A percentile compares a stretch with the other conserved stretches of the same genome.
Evolutionary conservation across 1,140 invertebrate species (phyloP).

Genomic region (Dendroctonus ponderosae): DNA sequence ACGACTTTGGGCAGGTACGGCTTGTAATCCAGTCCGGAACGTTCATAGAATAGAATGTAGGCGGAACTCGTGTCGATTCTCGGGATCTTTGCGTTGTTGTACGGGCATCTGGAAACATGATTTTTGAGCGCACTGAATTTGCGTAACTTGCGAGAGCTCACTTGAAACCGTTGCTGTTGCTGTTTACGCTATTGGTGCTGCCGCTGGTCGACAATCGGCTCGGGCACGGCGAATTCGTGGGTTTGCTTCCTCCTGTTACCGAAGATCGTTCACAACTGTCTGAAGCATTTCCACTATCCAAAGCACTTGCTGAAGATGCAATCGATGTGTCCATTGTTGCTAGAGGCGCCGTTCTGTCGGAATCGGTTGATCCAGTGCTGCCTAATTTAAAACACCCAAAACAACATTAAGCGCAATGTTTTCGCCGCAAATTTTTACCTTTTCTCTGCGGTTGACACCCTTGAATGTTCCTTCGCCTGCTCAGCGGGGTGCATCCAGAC

Average conservation of each 20-base stretch:
- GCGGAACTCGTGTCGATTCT: constrained; percentile 80
- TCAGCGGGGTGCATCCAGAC: constrained; percentile 39
- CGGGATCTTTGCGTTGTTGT: constrained; percentile 49
- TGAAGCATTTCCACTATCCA: constrained; percentile 31
- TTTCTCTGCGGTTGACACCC: constrained; percentile 24
- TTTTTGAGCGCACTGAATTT: not conserved
- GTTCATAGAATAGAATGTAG: constrained; percentile 87
- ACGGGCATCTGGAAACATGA: constrained; percentile 38
- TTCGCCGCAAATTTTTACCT: constrained; percentile 4
- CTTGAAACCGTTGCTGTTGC: constrained; percentile 21
- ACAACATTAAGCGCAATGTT: not conserved
- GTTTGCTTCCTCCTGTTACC: constrained; percentile 7
- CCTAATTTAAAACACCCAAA: constrained; percentile 4
- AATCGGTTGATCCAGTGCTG: constrained; percentile 28
- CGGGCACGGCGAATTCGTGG: constrained; percentile 29
- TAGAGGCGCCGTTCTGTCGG: constrained; percentile 26
- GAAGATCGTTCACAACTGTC: constrained; percentile 23
- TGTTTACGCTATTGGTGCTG: constrained; percentile 22
- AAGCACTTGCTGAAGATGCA: constrained; percentile 19
- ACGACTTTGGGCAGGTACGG: constrained; percentile 59
- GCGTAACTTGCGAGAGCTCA: constrained; percentile 7
- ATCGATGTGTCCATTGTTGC: constrained; percentile 27
- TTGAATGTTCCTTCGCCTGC: constrained; percentile 35
- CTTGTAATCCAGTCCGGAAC: constrained; percentile 61
- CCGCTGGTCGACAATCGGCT: constrained; percentile 35